Evolutionary conservation across 2,888 invertebrate genomes (phyloP), one percentile per base, ranked within the genome.

Genomic region (Escarpia spicata): DNA sequence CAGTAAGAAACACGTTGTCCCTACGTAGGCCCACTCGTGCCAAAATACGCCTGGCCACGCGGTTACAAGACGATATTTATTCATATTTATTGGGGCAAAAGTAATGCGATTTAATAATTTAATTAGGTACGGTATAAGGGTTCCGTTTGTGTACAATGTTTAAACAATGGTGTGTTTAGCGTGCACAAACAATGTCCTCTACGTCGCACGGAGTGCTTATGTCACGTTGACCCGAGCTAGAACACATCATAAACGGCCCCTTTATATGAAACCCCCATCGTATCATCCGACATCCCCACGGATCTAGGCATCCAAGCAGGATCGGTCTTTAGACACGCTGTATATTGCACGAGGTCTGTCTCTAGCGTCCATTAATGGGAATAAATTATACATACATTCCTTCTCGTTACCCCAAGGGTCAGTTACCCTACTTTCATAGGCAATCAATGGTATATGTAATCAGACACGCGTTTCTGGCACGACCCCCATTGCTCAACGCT

Each of bases 331-430:
- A 26, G 26, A 9, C 52, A 12, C 52, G 52, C 52, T 52, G 12
- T 52, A 52, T 52, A 52, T 12, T 75, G 19, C 19, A 6, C 26
- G 37, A 37, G 37, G 37, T 26, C 19, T 19, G 75, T 75, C 75
- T 75, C 75, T 26, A 19, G 26, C n/a, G 26, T 6, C 75, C 26
- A 75, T 75, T 26, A 75, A 75, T 6, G 75, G 75, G 75, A 75
- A 75, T 75, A 75, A 15, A 75, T 75, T 75, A 75, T 75, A 75
- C 75, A 75, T 75, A 26, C 75, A 75, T 75, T 75, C 75, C 75
- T 75, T 6, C 75, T 26, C 4, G 75, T 75, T 75, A 4, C 26
- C 75, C 75, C 75, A 75, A 26, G 75, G 19, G 75, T 75, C 75
- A 26, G 75, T 75, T 75, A 75, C 75, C 6, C 19, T 75, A 75